Percentiles rank a stretch among this genome's conserved stretches.
Conservation (phyloP, 2,888 invertebrate genomes). For the Cremastobaeus sp. region DNA sequence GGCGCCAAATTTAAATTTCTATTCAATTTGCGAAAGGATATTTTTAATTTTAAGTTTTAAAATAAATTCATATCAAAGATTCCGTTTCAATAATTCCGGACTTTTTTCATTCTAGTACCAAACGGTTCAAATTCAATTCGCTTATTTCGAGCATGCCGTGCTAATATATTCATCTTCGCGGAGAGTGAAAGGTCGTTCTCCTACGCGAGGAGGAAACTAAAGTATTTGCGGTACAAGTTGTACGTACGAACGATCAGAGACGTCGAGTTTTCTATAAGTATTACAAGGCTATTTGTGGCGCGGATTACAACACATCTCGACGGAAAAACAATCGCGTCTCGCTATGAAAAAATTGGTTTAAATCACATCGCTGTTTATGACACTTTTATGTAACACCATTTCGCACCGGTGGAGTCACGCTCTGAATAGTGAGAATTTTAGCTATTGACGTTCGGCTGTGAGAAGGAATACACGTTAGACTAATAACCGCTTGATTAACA, state of each 20-base stretch:
- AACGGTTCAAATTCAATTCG: neutral
- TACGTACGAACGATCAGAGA: conserved; percentile 37
- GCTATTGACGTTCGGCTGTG: neutral
- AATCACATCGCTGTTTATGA: conserved; percentile 29
- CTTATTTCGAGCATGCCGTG: neutral
- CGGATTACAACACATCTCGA: conserved; percentile 32
- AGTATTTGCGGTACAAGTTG: conserved; percentile 33
- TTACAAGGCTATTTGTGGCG: conserved; percentile 54
- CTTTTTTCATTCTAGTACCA: too few species aligned
- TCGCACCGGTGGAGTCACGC: neutral
- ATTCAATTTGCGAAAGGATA: too few species aligned
- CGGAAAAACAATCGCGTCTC: conserved; percentile 26
- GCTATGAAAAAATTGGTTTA: conserved; percentile 17
- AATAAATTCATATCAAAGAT: too few species aligned
- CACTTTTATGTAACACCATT: conserved; percentile 28
- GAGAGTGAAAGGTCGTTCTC: conserved; percentile 51
- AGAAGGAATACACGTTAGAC: too few species aligned
- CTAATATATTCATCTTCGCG: conserved; percentile 22
- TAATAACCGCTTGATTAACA: neutral
- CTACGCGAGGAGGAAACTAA: conserved; percentile 45
- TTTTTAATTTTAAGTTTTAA: too few species aligned
- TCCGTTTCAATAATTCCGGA: neutral
- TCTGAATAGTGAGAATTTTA: neutral
- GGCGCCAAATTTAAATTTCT: too few species aligned
- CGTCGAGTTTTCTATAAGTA: conserved; percentile 53